A percentile compares a stretch with the other conserved stretches of the same genome.
Evolutionary conservation across 2,888 invertebrate genomes (phyloP).

Genomic region (Oxyscelio sp.): DNA sequence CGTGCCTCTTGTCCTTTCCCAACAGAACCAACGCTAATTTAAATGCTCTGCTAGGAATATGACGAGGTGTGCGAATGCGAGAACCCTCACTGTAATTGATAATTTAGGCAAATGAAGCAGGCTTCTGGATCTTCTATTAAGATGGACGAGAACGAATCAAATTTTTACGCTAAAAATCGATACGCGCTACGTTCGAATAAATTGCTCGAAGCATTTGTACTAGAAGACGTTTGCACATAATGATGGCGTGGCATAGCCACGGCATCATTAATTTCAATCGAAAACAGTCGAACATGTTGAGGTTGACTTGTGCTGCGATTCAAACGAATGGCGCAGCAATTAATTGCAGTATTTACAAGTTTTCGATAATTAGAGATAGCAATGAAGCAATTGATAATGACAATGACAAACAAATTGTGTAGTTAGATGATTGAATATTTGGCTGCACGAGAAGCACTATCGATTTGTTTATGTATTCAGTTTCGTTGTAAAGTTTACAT

Average conservation of each 20-base stretch:
- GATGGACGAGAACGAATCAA: slow-evolving; percentile 16
- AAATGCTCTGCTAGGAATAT: not conserved
- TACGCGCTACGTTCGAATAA: slow-evolving; percentile 38
- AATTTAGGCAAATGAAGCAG: slow-evolving; percentile 4
- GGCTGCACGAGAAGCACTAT: slow-evolving; percentile 17
- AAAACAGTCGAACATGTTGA: not conserved
- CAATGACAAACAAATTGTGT: slow-evolving; percentile 8
- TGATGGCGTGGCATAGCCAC: slow-evolving; percentile 28
- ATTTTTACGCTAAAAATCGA: slow-evolving; percentile 29
- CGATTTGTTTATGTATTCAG: slow-evolving; percentile 14
- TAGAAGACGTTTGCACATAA: not conserved
- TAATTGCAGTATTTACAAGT: slow-evolving; percentile 40
- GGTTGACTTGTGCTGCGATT: slow-evolving; percentile 18
- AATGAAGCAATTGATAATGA: slow-evolving; percentile 20
- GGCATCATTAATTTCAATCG: slow-evolving; percentile 35
- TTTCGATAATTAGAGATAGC: slow-evolving; percentile 21
- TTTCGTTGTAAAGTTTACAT: slow-evolving; percentile 27
- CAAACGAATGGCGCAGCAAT: slow-evolving; percentile 12
- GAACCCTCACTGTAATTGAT: slow-evolving; percentile 5
- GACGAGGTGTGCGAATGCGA: no score
- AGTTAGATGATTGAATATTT: slow-evolving; percentile 2
- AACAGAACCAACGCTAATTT: not conserved
- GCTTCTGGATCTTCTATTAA: not conserved
- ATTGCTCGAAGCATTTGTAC: slow-evolving; percentile 26
- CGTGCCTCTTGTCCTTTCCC: not conserved